Percentiles rank a stretch among this genome's conserved stretches.
phyloP scores from a whole-genome alignment of 2,113 vertebrate species.

The Pan troglodytes region NHGRI_mPanTro3-v2.1_pri NC_072418.2:13948001-13948500 shows the following conservation, averaged over 20 bases:
- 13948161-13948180: too few species aligned
- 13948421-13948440: background rate
- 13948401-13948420: background rate
- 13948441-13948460: background rate
- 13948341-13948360: background rate
- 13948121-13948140: too few species aligned
- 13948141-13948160: too few species aligned
- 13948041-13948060: too few species aligned
- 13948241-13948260: background rate
- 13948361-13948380: background rate
- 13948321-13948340: background rate
- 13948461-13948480: background rate
- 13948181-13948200: too few species aligned
- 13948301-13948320: too few species aligned
- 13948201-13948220: background rate
- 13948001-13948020: too few species aligned
- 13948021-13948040: too few species aligned
- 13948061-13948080: too few species aligned
- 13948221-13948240: background rate
- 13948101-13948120: too few species aligned
- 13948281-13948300: background rate
- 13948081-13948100: too few species aligned
- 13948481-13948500: background rate
- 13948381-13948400: background rate
- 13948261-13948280: accelerated